A percentile compares a stretch with the other conserved stretches of the same genome.
phyloP scores from a whole-genome alignment of 2,113 vertebrate genomes.

The Proteles cristata region DNA sequence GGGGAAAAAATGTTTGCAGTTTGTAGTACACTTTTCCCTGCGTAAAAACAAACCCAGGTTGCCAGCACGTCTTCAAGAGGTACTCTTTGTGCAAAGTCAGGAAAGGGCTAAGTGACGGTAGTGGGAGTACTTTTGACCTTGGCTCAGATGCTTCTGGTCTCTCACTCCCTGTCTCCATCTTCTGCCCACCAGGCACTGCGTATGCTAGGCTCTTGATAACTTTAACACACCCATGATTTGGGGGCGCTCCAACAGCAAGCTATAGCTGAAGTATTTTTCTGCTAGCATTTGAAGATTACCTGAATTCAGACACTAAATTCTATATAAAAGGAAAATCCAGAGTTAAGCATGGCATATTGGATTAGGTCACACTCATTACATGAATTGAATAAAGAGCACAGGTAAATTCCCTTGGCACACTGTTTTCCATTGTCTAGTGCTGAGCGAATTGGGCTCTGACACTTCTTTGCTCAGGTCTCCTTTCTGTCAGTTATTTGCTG shows the following conservation, averaged over 20 bases:
- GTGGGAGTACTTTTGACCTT: neutral
- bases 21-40: conserved; percentile 53
- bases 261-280: neutral
- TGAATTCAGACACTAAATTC: neutral
- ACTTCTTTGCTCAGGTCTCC: neutral
- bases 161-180: neutral
- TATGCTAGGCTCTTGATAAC: neutral
- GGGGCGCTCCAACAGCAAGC: neutral
- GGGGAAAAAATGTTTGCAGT: conserved; percentile 60
- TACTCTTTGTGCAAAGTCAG: neutral
- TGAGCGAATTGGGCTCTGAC: neutral
- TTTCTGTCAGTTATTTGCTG: neutral
- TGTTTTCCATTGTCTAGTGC: neutral
- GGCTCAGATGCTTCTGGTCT: too few relatives aligned
- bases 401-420: neutral
- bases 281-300: neutral
- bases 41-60: conserved; percentile 48
- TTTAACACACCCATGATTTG: neutral
- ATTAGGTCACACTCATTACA: neutral
- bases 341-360: neutral
- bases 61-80: conserved; percentile 47
- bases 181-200: neutral
- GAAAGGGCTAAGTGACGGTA: conserved; percentile 30
- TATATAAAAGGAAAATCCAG: neutral
- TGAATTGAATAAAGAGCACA: neutral